Evolutionary conservation across 2,113 vertebrate species (phyloP).

Genomic region (Etheostoma cragini): DNA sequence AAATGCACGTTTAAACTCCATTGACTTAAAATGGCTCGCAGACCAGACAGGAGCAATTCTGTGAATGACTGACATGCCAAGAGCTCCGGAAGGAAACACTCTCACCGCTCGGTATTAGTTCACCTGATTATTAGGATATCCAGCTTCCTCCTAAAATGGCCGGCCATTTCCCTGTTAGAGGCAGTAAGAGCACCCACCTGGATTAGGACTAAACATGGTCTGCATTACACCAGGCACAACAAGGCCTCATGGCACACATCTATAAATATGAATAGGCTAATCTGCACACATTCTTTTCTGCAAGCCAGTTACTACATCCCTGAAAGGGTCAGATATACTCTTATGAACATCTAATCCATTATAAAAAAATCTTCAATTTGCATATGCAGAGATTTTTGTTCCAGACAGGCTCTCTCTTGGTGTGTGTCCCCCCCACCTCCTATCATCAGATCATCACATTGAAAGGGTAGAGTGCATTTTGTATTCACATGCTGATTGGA

Average conservation of each 20-base stretch:
- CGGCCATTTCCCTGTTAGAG: conserved; percentile 63
- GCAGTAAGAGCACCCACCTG: conserved; percentile 64
- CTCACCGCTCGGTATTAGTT: conserved; percentile 86
- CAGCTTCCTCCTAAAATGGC: conserved; percentile 77
- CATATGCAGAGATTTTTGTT: conserved; percentile 79
- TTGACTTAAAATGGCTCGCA: conserved; percentile 83
- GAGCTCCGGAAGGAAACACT: conserved; percentile 89
- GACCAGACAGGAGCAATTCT: conserved; percentile 86
- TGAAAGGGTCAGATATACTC: conserved; percentile 64
- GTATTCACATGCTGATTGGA: conserved; percentile 93
- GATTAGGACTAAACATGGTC: conserved; percentile 45
- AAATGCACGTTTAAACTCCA: conserved; percentile 70
- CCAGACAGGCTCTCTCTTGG: conserved; percentile 56
- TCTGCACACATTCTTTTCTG: conserved; percentile 61
- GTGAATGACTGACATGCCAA: conserved; percentile 80
- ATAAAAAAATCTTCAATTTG: conserved; percentile 68
- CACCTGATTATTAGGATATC: conserved; percentile 96
- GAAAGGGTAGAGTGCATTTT: conserved; percentile 70
- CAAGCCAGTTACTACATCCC: conserved; percentile 27
- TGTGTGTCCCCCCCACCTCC: conserved; percentile 23
- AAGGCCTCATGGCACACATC: conserved; percentile 31
- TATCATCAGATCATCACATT: conserved; percentile 61
- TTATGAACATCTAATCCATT: conserved; percentile 66
- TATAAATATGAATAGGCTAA: conserved; percentile 77
- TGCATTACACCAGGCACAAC: conserved; percentile 40